Conservation (phyloP, 1,140 invertebrate genomes). For the Centruroides sculpturatus region DNA sequence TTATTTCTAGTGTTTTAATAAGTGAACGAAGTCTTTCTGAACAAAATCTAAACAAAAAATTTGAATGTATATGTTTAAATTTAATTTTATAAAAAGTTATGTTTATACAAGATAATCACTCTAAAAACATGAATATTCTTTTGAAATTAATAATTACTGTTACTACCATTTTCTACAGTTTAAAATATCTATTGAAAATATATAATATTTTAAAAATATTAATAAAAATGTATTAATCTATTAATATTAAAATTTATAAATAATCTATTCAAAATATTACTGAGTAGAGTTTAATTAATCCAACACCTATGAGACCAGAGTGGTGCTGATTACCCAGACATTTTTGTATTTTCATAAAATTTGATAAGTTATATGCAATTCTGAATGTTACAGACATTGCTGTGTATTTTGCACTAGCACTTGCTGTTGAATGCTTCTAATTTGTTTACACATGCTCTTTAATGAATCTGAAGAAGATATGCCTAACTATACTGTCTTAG, state of each 20-base stretch:
- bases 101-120: neutral
- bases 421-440: no score
- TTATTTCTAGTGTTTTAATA: conserved; percentile 78
- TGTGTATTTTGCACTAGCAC: no score
- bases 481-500: no score
- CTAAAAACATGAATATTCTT: neutral
- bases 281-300: neutral
- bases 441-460: no score
- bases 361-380: no score
- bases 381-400: no score
- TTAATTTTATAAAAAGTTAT: neutral
- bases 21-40: conserved; percentile 78
- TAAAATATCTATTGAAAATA: neutral
- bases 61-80: neutral
- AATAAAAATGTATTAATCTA: no score
- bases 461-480: no score
- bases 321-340: neutral
- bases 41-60: conserved; percentile 53
- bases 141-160: neutral
- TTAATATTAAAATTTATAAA: neutral
- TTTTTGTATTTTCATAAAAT: no score
- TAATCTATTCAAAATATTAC: neutral
- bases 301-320: neutral
- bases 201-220: no score
- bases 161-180: neutral